Evolutionary conservation across 2,888 invertebrate species (phyloP), one percentile per base, ranked within the genome.

Genomic region (Leptopilina myrica): DNA sequence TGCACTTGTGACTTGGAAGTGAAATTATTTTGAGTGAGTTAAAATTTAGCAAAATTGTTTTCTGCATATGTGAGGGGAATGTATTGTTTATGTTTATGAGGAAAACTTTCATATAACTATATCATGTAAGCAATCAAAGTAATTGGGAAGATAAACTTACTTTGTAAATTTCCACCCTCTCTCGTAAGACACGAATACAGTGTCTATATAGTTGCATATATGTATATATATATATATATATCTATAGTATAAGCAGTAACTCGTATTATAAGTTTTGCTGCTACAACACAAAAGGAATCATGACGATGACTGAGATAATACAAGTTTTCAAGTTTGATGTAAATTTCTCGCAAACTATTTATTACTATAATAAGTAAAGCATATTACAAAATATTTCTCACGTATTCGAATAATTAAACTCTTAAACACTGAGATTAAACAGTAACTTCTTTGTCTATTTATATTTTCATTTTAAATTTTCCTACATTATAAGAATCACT

Each of bases 141-240:
- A 73, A 73, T 69, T 69, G 69, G 20, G 14, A 73, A 73, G 73
- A 73, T 73, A 73, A 73, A 73, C 73, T 73, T 56, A 56, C 73
- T 73, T 73, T 73, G 56, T 56, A 73, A 33, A 40, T 56, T 73
- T 56, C 33, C n/a, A 73, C 56, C n/a, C 56, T 33, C 56, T 33
- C 73, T 33, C 56, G 26, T 20, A 62, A 62, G 62, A 62, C 62
- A 62, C 62, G 62, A 62, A 62, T 62, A 15, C 20, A n/a, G n/a
- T 59, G n/a, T 7, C 20, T 20, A 59, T 7, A 43, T 43, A 43
- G 7, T 43, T 43, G 43, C 43, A 49, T 49, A 46, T 46, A 46
- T 46, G 9, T 46, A 46, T 46, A 4, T 46, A 46, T 46, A n/a
- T n/a, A n/a, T n/a, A n/a, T n/a, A n/a, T n/a, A 46, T 9, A 46